These are phyloP conservation scores for Pollenia amentaria DNA, from an alignment of 2,888 invertebrate species.

Conservation along the genomic window DNA sequence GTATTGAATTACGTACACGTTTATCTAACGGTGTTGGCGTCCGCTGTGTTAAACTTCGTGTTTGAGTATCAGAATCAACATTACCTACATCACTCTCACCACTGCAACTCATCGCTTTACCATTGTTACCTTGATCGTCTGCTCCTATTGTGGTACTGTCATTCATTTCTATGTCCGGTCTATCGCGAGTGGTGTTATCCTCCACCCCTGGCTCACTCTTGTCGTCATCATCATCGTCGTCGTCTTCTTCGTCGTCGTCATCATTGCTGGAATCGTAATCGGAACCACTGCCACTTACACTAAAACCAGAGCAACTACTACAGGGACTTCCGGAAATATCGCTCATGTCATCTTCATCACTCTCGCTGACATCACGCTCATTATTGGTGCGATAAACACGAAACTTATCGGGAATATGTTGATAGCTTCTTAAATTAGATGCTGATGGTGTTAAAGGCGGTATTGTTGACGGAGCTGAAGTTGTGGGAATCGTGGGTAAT, in stretches of 20 bases:
- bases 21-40: conserved; percentile 77
- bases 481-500: conserved; percentile 33
- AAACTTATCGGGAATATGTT: conserved; percentile 85
- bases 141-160: conserved; percentile 68
- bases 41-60: conserved; percentile 77
- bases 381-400: conserved; percentile 85
- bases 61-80: conserved; percentile 71
- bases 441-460: conserved; percentile 52
- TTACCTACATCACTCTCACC: conserved; percentile 77
- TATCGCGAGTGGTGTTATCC: conserved; percentile 75
- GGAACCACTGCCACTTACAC: conserved; percentile 83
- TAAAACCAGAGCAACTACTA: conserved; percentile 84
- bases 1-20: conserved; percentile 68
- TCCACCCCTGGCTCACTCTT: conserved; percentile 80
- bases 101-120: conserved; percentile 80
- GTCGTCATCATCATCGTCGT: conserved; percentile 82
- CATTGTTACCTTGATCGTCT: conserved; percentile 74
- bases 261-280: conserved; percentile 83
- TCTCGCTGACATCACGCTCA: conserved; percentile 83
- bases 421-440: conserved; percentile 76
- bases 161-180: conserved; percentile 74
- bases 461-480: conserved; percentile 64
- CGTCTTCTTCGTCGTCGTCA: conserved; percentile 83
- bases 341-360: conserved; percentile 82
- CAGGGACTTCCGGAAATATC: conserved; percentile 84